These are phyloP conservation scores for Heterocephalus glaber DNA, from an alignment of 2,113 vertebrate genomes.

Conservation along the genomic window DNA sequence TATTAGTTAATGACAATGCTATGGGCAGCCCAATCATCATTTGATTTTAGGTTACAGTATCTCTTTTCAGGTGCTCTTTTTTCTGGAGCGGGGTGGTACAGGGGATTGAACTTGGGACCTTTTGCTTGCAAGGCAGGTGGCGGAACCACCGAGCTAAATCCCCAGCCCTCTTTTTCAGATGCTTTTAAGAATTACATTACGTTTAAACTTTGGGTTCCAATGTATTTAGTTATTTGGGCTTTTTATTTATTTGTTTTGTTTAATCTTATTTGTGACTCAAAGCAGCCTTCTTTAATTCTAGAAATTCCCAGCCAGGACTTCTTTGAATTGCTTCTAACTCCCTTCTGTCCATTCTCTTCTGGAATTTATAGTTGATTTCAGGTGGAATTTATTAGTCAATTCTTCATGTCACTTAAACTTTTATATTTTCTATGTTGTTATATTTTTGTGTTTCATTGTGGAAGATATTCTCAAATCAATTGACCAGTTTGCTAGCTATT, in stretches of 20 bases:
- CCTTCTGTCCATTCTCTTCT: neutral
- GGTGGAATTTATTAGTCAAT: constrained; percentile 9
- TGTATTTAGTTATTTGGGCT: neutral
- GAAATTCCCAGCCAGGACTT: neutral
- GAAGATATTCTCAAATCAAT: constrained; percentile 19
- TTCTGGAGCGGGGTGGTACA: no score
- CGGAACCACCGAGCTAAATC: no score
- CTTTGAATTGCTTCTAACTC: neutral
- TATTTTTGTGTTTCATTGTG: neutral
- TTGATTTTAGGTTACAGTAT: neutral
- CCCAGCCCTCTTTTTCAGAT: no score
- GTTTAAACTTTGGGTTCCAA: neutral
- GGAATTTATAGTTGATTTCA: constrained; percentile 14
- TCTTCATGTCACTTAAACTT: neutral
- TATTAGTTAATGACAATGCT: neutral
- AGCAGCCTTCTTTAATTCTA: neutral
- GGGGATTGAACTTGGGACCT: no score
- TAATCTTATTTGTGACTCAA: neutral
- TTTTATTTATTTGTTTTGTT: neutral
- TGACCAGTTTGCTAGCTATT: neutral
- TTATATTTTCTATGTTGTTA: neutral
- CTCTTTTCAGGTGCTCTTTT: neutral
- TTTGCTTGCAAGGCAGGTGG: no score
- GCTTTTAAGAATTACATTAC: constrained; percentile 14
- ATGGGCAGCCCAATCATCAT: neutral